A percentile compares a stretch with the other conserved stretches of the same genome.
Conservation (phyloP, 2,888 invertebrate species). For the Cheilosia scutellata region DNA sequence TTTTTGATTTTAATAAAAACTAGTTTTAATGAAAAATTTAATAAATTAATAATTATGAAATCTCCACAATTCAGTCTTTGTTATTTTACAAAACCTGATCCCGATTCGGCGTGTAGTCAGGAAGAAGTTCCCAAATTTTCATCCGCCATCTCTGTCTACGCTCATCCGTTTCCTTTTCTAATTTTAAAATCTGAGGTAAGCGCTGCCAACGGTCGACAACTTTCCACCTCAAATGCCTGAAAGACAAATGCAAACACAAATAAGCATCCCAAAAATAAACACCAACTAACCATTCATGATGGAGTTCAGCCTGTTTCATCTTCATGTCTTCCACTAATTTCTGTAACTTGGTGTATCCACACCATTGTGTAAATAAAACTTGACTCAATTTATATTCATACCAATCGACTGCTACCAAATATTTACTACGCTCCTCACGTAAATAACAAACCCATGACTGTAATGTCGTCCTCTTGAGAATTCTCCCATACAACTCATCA, state of each 20-base stretch:
- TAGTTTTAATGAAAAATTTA: not conserved
- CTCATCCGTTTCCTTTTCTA: constrained; percentile 88
- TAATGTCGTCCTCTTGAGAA: constrained; percentile 84
- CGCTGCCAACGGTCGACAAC: constrained; percentile 87
- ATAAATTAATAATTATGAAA: not conserved
- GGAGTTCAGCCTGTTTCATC: constrained; percentile 82
- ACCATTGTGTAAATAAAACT: constrained; percentile 85
- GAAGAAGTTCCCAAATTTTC: constrained; percentile 89
- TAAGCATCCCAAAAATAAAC: not conserved
- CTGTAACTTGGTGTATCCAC: constrained; percentile 83
- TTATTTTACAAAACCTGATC: constrained; percentile 65
- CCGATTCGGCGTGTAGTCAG: constrained; percentile 87
- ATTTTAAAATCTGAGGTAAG: constrained; percentile 87
- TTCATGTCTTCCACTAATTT: constrained; percentile 85
- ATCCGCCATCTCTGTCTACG: constrained; percentile 89
- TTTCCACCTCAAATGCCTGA: constrained; percentile 84
- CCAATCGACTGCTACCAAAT: constrained; percentile 90
- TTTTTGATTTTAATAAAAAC: not conserved
- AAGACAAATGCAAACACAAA: not conserved
- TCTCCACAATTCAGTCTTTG: not conserved
- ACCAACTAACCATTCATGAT: constrained; percentile 82
- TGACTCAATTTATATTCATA: constrained; percentile 87
- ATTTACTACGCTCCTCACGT: constrained; percentile 84
- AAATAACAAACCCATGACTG: constrained; percentile 84
- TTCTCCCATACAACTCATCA: constrained; percentile 85